phyloP scores from a whole-genome alignment of 2,888 invertebrate species.

The Pheosia tremula region DNA sequence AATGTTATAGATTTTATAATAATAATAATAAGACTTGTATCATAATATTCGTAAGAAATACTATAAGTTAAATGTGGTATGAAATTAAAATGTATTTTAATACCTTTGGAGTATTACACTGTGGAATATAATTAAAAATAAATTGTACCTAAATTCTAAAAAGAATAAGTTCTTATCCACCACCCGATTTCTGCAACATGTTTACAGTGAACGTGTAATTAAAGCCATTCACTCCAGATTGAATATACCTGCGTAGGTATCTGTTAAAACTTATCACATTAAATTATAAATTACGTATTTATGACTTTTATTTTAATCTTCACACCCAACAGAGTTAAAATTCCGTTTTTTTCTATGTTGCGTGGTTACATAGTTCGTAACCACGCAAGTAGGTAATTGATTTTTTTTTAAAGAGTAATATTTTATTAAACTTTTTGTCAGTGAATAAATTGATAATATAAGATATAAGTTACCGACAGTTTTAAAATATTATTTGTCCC shows the following conservation, averaged over 20 bases:
- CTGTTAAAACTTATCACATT: conserved; percentile 74
- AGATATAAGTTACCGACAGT: background rate
- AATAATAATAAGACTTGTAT: conserved; percentile 75
- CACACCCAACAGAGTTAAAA: background rate
- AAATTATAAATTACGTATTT: conserved; percentile 75
- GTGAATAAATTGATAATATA: no score
- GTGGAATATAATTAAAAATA: conserved; percentile 35
- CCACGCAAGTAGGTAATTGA: no score
- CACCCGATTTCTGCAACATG: conserved; percentile 60
- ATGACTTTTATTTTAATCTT: conserved; percentile 47
- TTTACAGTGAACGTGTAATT: conserved; percentile 65
- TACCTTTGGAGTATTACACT: conserved; percentile 76
- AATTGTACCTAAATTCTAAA: conserved; percentile 34
- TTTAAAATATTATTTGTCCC: background rate
- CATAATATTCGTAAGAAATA: conserved; percentile 66
- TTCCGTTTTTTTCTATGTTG: no score
- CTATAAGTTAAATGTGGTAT: conserved; percentile 61
- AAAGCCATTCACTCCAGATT: conserved; percentile 70
- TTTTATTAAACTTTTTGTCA: no score
- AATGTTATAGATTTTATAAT: conserved; percentile 74
- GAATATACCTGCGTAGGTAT: conserved; percentile 69
- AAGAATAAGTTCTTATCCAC: conserved; percentile 38
- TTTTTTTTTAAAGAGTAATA: no score
- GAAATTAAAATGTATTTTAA: conserved; percentile 74
- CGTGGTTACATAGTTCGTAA: no score